Conservation (phyloP, 2,113 vertebrate genomes). For the Notothenia coriiceps region DNA sequence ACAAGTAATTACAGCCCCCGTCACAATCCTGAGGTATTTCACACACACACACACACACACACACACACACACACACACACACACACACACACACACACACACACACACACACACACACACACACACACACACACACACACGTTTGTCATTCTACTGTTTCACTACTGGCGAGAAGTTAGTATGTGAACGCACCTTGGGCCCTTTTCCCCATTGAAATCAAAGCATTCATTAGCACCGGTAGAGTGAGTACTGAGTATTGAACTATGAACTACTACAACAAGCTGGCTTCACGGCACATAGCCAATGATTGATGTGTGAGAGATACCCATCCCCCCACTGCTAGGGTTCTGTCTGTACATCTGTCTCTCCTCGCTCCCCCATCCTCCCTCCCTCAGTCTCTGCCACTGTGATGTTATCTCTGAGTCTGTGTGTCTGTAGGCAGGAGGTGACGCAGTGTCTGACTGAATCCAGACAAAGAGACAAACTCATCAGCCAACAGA, state of each 20-base stretch:
- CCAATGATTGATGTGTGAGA: slow-evolving; percentile 84
- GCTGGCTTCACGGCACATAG: slow-evolving; percentile 72
- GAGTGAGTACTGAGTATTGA: slow-evolving; percentile 63
- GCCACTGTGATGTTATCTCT: slow-evolving; percentile 88
- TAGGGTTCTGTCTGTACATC: slow-evolving; percentile 85
- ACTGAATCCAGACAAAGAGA: slow-evolving; percentile 87
- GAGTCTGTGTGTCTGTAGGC: slow-evolving; percentile 89
- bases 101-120: too few relatives aligned
- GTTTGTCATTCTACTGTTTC: slow-evolving; percentile 23
- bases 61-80: too few relatives aligned
- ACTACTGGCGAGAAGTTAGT: slow-evolving; percentile 37
- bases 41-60: too few relatives aligned
- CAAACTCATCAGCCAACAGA: slow-evolving; percentile 87
- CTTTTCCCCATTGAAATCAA: slow-evolving; percentile 52
- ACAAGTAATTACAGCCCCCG: slow-evolving; percentile 68
- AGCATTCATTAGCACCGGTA: slow-evolving; percentile 51
- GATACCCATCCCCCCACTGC: slow-evolving; percentile 81
- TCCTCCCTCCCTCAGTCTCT: slow-evolving; percentile 72
- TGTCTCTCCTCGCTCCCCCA: slow-evolving; percentile 77
- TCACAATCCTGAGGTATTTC: slow-evolving; percentile 47
- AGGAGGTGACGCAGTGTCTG: slow-evolving; percentile 91
- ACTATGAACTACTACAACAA: slow-evolving; percentile 78
- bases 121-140: too few relatives aligned
- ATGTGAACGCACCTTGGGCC: slow-evolving; percentile 48
- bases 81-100: too few relatives aligned